phyloP scores from a whole-genome alignment of 2,797 vertebrate genomes.

The Argentina silus region DNA sequence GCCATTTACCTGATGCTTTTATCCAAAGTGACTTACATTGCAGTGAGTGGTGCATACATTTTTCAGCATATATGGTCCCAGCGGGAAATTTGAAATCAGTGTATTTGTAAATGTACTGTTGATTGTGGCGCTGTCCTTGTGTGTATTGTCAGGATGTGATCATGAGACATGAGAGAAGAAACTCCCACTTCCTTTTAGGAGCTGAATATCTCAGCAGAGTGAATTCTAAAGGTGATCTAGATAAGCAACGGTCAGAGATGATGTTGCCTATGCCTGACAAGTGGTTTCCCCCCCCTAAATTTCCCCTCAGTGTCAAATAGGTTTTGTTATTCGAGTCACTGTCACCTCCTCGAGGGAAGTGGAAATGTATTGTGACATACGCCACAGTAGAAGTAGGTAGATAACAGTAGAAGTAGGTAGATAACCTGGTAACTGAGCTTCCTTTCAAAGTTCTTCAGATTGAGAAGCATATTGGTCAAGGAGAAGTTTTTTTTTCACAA shows the following conservation, averaged over 20 bases:
- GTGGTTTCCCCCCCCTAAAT: neutral
- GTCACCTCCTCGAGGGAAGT: neutral
- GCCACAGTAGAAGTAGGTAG: neutral
- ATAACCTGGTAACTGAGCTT: neutral
- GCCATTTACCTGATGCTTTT: too few relatives aligned
- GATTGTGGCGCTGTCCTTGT: neutral
- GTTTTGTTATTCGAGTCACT: neutral
- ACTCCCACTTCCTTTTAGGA: neutral
- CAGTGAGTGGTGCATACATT: too few relatives aligned
- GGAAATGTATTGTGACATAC: neutral
- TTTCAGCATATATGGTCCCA: too few relatives aligned
- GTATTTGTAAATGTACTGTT: too few relatives aligned
- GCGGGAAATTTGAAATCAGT: neutral
- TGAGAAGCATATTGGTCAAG: neutral
- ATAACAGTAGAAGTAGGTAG: neutral
- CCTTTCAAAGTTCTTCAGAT: neutral
- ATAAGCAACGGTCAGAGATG: neutral
- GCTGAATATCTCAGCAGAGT: too few relatives aligned
- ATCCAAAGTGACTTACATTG: too few relatives aligned
- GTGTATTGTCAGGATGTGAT: neutral
- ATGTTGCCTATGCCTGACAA: neutral
- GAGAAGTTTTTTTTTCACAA: neutral
- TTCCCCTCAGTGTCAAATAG: neutral
- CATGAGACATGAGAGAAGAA: neutral
- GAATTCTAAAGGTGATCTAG: too few relatives aligned